These are phyloP conservation scores for Drosophila melanica DNA, from an alignment of 1,140 invertebrate species.

Conservation along the genomic window DNA sequence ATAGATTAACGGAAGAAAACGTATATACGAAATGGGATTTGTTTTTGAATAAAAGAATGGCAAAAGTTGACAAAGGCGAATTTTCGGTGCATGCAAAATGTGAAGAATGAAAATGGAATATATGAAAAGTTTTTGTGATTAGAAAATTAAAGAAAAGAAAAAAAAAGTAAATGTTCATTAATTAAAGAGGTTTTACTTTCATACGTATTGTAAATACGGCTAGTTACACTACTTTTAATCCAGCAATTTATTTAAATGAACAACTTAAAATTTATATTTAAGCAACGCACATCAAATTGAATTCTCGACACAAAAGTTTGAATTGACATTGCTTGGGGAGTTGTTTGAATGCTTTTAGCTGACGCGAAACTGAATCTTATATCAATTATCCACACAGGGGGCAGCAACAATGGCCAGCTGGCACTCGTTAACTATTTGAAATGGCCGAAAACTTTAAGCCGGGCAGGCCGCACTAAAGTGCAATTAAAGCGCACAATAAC, in stretches of 20 bases:
- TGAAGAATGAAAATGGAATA: not conserved
- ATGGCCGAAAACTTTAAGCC: slow-evolving; percentile 34
- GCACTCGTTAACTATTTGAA: slow-evolving; percentile 24
- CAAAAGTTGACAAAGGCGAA: slow-evolving; percentile 5
- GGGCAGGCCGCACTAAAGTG: slow-evolving; percentile 31
- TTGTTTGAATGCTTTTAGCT: not conserved
- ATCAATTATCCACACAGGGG: slow-evolving; percentile 14
- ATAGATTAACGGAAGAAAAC: slow-evolving; percentile 30
- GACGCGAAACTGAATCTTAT: slow-evolving; percentile 14
- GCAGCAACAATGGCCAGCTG: slow-evolving; percentile 15
- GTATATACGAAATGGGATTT: slow-evolving; percentile 14
- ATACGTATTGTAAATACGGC: too few species aligned
- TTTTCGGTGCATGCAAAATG: slow-evolving; percentile 18
- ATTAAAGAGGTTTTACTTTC: not conserved
- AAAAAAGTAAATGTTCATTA: too few species aligned
- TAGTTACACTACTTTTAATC: too few species aligned
- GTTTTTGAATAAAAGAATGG: slow-evolving; percentile 12
- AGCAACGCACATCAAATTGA: not conserved
- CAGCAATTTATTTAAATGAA: not conserved
- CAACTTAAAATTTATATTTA: slow-evolving; percentile 3
- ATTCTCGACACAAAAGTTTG: not conserved
- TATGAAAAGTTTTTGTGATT: not conserved
- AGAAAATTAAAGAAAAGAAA: not conserved
- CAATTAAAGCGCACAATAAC: slow-evolving; percentile 73
- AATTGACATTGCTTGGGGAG: too few species aligned